Base-by-base conservation (phyloP, 2,113 vertebrate species). In the Etheostoma cragini region DNA sequence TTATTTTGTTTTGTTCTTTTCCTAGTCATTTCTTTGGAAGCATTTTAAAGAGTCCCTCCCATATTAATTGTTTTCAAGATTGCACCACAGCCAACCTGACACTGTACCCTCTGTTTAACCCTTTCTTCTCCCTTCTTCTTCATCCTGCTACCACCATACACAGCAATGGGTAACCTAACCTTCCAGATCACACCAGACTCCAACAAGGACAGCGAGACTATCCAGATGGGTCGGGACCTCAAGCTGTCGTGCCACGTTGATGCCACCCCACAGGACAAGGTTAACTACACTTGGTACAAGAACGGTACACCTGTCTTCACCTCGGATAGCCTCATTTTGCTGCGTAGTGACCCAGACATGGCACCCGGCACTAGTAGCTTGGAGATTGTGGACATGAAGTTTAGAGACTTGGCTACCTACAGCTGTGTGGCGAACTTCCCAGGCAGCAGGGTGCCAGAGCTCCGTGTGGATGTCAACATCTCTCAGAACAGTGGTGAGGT, bases 121-220 rank as follows among this genome's bases (percentile, higher is more conserved):
- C 7, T 24, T 61, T 50, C 6, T 46, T 52, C 45, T 71, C 8
- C 70, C 45, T 46, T 22, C 24, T 67, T 69, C 38, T 70, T 30
- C n/a, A 26, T 22, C 45, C 13, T 1, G 14, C 8, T 14, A 12
- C 35, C 30, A 3, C 22, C 75, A 50, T 16, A 73, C 57, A 38
- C 78, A 99, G 98, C 96, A 35, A 97, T 99, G 97, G 96, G 91
- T 92, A 99, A 99, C 7, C 93, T 97, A 87, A 99, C 98, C 0
- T 99, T 98, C 95, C 98, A 99, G 88, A 99, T 99, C 85, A 99
- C 98, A 0, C 98, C 98, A 0, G 98, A 99, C 62, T 96, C 97
- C 86, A 99, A 98, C 96, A 99, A 99, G 90, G 98, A 99, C 90
- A 97, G 97, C 0, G 98, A 99, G 92, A 98, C 95, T 90, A 98